Conservation (phyloP, 2,113 vertebrate species). For the Silurus glanis region DNA sequence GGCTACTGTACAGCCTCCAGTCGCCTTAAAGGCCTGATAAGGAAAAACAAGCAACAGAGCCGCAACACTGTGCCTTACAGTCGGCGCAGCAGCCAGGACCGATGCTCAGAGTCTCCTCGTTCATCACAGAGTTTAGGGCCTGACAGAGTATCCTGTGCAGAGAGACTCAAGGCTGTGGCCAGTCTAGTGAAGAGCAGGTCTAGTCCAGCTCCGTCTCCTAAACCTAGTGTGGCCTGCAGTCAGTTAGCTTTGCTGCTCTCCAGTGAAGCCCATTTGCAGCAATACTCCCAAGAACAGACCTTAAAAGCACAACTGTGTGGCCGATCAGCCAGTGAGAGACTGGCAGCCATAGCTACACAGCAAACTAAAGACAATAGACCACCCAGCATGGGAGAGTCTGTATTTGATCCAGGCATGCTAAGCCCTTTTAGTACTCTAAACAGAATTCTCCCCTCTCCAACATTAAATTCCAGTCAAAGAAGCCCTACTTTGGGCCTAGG, state of each 20-base stretch:
- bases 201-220: slow-evolving; percentile 89
- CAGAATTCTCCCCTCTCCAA: slow-evolving; percentile 75
- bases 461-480: slow-evolving; percentile 68
- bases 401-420: slow-evolving; percentile 75
- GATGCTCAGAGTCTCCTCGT: slow-evolving; percentile 81
- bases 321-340: slow-evolving; percentile 89
- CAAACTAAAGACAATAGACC: slow-evolving; percentile 79
- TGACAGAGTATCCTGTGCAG: slow-evolving; percentile 87
- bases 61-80: slow-evolving; percentile 80
- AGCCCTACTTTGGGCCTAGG: slow-evolving; percentile 73
- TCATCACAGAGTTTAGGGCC: slow-evolving; percentile 73
- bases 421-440: slow-evolving; percentile 81
- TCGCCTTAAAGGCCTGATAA: slow-evolving; percentile 90
- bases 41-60: slow-evolving; percentile 89
- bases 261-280: slow-evolving; percentile 97
- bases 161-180: slow-evolving; percentile 90
- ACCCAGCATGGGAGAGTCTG: slow-evolving; percentile 75
- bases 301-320: slow-evolving; percentile 91
- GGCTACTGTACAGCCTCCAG: slow-evolving; percentile 89
- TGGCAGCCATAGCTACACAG: slow-evolving; percentile 92
- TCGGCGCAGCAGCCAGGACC: slow-evolving; percentile 76
- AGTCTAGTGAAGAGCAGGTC: slow-evolving; percentile 92
- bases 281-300: slow-evolving; percentile 95
- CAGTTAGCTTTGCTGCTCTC: slow-evolving; percentile 93
- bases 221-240: slow-evolving; percentile 95